A percentile compares a stretch with the other conserved stretches of the same genome.
These are phyloP conservation scores for Distichodus sexfasciatus DNA, from an alignment of 2,797 vertebrate species.

Conservation along the genomic window DNA sequence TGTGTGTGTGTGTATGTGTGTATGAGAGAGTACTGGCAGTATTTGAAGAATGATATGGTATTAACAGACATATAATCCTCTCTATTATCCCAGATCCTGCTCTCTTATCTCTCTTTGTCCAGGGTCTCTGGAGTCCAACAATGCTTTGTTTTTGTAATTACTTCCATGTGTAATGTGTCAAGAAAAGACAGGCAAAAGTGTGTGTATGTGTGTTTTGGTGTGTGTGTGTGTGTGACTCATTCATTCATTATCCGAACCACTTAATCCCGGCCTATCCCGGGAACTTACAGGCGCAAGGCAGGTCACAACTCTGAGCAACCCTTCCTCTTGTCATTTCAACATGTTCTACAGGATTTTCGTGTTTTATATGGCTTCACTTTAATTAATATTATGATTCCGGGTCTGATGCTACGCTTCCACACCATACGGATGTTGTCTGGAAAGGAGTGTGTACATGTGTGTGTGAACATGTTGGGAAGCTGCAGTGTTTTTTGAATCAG, in stretches of 20 bases:
- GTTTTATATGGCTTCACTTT: too few relatives aligned
- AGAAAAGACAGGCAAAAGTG: slow-evolving; percentile 29
- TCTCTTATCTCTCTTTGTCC: slow-evolving; percentile 57
- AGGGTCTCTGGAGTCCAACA: slow-evolving; percentile 49
- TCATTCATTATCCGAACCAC: not conserved
- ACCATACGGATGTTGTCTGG: not conserved
- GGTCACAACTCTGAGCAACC: too few relatives aligned
- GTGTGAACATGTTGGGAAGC: too few relatives aligned
- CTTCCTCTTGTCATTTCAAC: too few relatives aligned
- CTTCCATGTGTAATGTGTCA: slow-evolving; percentile 50
- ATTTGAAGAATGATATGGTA: not conserved
- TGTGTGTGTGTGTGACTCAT: not conserved
- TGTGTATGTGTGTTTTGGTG: slow-evolving; percentile 12
- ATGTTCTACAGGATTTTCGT: too few relatives aligned
- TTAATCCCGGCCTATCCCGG: too few relatives aligned
- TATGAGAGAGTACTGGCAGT: not conserved
- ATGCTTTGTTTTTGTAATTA: slow-evolving; percentile 57
- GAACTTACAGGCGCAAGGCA: too few relatives aligned
- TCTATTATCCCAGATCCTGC: slow-evolving; percentile 49
- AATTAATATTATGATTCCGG: too few relatives aligned
- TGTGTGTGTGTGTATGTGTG: not conserved
- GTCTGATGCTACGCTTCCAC: too few relatives aligned
- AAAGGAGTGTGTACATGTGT: too few relatives aligned
- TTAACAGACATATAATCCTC: slow-evolving; percentile 54
- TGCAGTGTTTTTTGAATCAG: not conserved